Evolutionary conservation across 64 coral and sea anemone species (phyloP).

Genomic region (Stichodactyla helianthus): DNA sequence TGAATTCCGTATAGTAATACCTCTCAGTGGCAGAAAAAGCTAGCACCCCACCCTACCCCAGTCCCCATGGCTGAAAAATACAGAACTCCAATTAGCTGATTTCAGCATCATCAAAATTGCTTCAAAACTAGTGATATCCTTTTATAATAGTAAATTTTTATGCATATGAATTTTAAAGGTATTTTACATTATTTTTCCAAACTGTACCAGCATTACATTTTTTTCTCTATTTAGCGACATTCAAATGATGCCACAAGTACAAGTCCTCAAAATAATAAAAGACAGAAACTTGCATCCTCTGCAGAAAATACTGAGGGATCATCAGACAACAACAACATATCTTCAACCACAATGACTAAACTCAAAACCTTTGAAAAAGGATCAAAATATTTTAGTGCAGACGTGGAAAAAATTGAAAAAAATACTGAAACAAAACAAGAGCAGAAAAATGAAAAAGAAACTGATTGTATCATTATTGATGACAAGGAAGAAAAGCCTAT

Average conservation of each 20-base stretch:
- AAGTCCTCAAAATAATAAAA: slow-evolving; percentile 8
- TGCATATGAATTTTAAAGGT: no score
- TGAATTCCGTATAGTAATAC: no score
- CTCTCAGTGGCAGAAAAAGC: no score
- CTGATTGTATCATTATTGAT: background rate
- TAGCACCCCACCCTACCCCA: no score
- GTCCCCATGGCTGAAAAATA: no score
- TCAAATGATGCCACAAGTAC: background rate
- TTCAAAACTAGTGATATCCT: no score
- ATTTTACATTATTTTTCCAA: no score
- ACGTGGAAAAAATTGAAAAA: background rate
- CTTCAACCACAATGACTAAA: slow-evolving; percentile 31
- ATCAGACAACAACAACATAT: background rate
- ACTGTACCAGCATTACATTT: no score
- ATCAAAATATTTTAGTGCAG: background rate
- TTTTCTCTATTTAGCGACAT: background rate
- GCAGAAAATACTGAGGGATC: background rate
- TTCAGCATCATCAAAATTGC: no score
- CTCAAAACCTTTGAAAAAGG: slow-evolving; percentile 43
- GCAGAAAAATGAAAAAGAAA: background rate
- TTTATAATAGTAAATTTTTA: no score
- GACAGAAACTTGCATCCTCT: background rate
- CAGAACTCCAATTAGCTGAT: no score
- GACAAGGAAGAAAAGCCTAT: background rate
- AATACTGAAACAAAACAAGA: background rate